Percentiles rank a stretch among this genome's conserved stretches.
Evolutionary conservation across 2,113 vertebrate species (phyloP).

Genomic region (Malurus cyaneus): DNA sequence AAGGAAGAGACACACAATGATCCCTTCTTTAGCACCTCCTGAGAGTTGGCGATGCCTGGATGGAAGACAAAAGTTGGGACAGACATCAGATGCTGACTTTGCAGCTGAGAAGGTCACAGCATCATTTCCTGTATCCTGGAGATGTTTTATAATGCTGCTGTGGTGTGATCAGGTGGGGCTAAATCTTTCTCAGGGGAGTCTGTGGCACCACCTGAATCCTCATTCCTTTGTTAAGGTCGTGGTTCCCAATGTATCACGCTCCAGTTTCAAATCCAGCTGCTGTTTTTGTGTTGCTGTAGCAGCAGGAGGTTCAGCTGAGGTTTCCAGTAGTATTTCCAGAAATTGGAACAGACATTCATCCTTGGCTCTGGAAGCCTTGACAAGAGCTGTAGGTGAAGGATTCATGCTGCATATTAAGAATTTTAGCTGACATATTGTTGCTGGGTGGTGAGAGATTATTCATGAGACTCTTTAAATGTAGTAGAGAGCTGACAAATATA

Average conservation of each 20-base stretch:
- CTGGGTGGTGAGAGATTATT: conserved; percentile 51
- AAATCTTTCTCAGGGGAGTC: not conserved
- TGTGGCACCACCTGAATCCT: not conserved
- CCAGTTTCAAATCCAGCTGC: not conserved
- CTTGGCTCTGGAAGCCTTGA: not conserved
- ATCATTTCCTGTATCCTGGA: not conserved
- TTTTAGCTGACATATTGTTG: not conserved
- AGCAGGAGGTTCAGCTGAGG: not conserved
- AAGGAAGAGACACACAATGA: not conserved
- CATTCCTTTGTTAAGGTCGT: not conserved
- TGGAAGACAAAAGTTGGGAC: not conserved
- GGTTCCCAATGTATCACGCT: not conserved
- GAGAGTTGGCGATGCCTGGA: not conserved
- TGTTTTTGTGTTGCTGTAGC: not conserved
- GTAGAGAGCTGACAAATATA: conserved; percentile 4
- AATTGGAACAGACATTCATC: not conserved
- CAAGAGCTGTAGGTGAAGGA: not conserved
- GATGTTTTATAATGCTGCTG: not conserved
- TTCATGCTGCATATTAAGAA: not conserved
- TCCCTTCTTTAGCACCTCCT: not conserved
- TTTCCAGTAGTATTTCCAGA: not conserved
- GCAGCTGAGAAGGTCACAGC: not conserved
- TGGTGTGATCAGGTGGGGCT: not conserved
- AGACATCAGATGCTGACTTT: not conserved
- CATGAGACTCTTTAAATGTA: conserved; percentile 4